Percentiles rank a stretch among this genome's conserved stretches.
Conservation (phyloP, 2,113 vertebrate genomes). For the Halcyon senegalensis region DNA sequence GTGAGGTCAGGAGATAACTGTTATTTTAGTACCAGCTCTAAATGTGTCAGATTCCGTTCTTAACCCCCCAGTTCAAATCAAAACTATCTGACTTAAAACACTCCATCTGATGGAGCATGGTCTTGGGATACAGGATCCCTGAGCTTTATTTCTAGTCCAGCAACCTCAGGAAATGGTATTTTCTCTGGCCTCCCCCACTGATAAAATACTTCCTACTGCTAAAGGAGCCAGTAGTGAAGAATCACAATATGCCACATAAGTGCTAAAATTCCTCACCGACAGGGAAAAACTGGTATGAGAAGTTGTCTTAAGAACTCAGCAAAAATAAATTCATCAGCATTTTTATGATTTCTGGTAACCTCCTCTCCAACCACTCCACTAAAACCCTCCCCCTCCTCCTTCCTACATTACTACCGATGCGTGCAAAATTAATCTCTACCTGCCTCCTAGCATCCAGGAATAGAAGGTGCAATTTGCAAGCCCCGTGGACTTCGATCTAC, state of each 20-base stretch:
- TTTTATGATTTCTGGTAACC: not conserved
- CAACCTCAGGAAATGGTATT: not conserved
- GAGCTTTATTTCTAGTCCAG: not conserved
- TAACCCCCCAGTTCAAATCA: not conserved
- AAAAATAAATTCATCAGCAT: not conserved
- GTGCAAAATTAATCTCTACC: not conserved
- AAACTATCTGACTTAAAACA: not conserved
- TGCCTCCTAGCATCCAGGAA: not conserved
- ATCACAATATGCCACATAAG: not conserved
- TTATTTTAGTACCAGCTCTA: not conserved
- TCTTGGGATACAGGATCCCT: not conserved
- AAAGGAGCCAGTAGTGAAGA: not conserved
- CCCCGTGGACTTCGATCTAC: not conserved
- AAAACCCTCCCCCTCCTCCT: not conserved
- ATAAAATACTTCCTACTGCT: not conserved
- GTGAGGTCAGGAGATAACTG: not conserved
- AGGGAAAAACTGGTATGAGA: not conserved
- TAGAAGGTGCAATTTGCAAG: not conserved
- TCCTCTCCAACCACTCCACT: not conserved
- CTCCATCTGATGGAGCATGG: not conserved
- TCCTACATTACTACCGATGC: fast-evolving
- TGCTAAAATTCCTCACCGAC: not conserved
- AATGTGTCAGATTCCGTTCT: not conserved
- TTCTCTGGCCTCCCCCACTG: not conserved
- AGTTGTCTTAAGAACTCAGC: not conserved